These are phyloP conservation scores for Linyphia triangularis DNA, from an alignment of 2,888 invertebrate species.

Conservation along the genomic window DNA sequence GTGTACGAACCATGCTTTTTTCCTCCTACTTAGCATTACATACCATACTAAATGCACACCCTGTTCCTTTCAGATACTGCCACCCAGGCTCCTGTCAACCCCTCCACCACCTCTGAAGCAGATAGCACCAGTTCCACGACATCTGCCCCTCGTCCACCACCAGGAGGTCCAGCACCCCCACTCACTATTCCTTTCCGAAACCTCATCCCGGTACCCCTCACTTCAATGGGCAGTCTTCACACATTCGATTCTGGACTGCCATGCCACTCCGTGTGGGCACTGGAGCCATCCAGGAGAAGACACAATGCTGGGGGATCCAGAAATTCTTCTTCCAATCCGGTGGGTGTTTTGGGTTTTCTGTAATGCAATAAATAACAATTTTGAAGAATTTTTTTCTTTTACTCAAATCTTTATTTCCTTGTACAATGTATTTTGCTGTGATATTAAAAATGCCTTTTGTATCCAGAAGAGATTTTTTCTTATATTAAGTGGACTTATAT, in stretches of 20 bases:
- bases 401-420: neutral
- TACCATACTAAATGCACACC: too few relatives aligned
- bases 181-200: slow-evolving; percentile 38
- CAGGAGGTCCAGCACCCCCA: neutral
- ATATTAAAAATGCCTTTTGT: neutral
- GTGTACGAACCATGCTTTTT: too few relatives aligned
- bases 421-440: neutral
- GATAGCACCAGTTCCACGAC: neutral
- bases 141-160: neutral
- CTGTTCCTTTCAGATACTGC: too few relatives aligned
- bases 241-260: slow-evolving; percentile 72
- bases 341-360: slow-evolving; percentile 3
- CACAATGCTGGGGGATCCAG: slow-evolving; percentile 68
- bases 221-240: slow-evolving; percentile 70
- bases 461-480: neutral
- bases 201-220: slow-evolving; percentile 78
- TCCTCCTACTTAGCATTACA: too few relatives aligned
- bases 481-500: neutral
- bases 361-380: too few relatives aligned
- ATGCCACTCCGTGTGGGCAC: slow-evolving; percentile 82
- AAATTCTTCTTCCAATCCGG: slow-evolving; percentile 9
- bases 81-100: neutral
- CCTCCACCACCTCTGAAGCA: neutral
- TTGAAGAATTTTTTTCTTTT: too few relatives aligned
- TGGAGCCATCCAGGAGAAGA: slow-evolving; percentile 54